Evolutionary conservation across 2,888 invertebrate genomes (phyloP).

Genomic region (Stenoptilia bipunctidactyla): DNA sequence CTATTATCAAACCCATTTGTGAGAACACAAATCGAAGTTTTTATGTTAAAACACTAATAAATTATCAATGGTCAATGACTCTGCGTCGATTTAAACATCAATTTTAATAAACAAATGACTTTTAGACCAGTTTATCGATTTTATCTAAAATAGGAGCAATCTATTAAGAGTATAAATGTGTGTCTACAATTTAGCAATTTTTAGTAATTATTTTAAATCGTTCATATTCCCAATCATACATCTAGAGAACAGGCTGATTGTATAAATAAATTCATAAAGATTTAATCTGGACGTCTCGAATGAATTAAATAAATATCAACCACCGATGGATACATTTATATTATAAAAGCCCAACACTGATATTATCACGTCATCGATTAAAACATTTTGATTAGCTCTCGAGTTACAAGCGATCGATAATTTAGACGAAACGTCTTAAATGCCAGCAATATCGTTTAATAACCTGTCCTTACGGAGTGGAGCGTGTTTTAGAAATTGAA

Average conservation of each 20-base stretch:
- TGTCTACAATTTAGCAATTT: not conserved
- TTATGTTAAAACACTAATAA: no score
- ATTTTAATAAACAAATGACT: no score
- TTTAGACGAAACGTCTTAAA: constrained; percentile 39
- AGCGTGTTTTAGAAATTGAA: constrained; percentile 55
- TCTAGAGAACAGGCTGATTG: not conserved
- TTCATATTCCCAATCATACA: not conserved
- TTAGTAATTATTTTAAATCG: not conserved
- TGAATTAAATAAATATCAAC: constrained; percentile 1
- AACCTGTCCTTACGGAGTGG: constrained; percentile 42
- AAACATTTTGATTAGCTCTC: constrained; percentile 71
- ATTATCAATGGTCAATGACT: no score
- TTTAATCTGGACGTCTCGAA: not conserved
- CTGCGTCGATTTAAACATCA: no score
- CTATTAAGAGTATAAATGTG: not conserved
- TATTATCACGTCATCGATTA: constrained; percentile 67
- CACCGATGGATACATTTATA: not conserved
- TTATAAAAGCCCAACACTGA: constrained; percentile 35
- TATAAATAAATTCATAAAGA: not conserved
- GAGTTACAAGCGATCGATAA: constrained; percentile 48
- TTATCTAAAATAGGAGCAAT: not conserved
- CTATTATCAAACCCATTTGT: no score
- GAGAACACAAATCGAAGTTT: no score
- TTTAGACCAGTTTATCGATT: not conserved
- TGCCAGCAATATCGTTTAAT: constrained; percentile 40